phyloP scores from a whole-genome alignment of 2,888 invertebrate genomes.

The Spisula solida region DNA sequence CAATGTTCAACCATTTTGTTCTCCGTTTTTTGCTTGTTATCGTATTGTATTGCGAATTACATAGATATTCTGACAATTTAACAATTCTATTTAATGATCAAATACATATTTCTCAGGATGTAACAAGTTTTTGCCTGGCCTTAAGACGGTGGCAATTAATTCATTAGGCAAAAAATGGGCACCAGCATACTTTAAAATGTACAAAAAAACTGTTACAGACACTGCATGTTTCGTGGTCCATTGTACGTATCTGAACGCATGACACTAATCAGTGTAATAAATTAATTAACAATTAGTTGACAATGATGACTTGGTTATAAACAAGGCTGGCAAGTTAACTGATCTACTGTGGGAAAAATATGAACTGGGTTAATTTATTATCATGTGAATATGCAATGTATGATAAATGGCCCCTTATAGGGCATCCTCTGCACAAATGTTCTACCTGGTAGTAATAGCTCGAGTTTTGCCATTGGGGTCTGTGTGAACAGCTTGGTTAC shows the following conservation, averaged over 20 bases:
- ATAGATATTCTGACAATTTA: no score
- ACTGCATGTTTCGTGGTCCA: not conserved
- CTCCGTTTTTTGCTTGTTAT: no score
- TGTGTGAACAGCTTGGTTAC: no score
- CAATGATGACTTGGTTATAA: slow-evolving; percentile 5
- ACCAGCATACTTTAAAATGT: not conserved
- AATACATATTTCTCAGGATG: not conserved
- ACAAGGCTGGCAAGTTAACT: not conserved
- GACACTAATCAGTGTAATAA: not conserved
- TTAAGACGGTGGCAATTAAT: not conserved
- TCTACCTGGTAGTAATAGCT: no score
- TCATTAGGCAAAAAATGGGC: not conserved
- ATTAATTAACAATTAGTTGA: slow-evolving; percentile 15
- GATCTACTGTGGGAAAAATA: not conserved
- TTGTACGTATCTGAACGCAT: not conserved
- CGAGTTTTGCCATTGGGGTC: no score
- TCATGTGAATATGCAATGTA: not conserved
- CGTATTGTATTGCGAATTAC: no score
- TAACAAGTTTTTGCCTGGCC: not conserved
- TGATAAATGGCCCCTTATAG: not conserved
- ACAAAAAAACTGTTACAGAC: not conserved
- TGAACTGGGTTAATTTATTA: not conserved
- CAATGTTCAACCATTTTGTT: no score
- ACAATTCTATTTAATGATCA: not conserved
- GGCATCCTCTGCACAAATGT: not conserved